A percentile compares a stretch with the other conserved stretches of the same genome.
These are phyloP conservation scores for Plecotus auritus DNA, from an alignment of 2,113 vertebrate genomes.

Conservation along the genomic window DNA sequence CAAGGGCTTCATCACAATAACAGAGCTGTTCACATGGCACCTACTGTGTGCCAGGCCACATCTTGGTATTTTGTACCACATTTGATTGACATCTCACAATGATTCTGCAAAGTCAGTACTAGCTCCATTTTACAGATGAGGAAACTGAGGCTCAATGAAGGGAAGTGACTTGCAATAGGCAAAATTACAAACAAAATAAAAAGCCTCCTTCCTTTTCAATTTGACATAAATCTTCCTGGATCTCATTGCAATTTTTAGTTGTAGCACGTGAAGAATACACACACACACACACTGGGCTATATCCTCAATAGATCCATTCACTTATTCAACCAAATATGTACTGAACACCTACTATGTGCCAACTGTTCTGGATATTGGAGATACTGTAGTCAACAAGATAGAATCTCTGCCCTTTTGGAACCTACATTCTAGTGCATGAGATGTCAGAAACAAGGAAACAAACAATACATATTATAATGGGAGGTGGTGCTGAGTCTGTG, in stretches of 20 bases:
- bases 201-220: not conserved
- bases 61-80: not conserved
- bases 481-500: not conserved
- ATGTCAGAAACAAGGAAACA: not conserved
- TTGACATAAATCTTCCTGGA: not conserved
- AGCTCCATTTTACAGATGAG: constrained; percentile 12
- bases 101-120: not conserved
- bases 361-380: not conserved
- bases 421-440: not conserved
- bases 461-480: no score
- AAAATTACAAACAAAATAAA: not conserved
- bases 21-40: not conserved
- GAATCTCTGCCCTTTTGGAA: not conserved
- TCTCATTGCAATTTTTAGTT: not conserved
- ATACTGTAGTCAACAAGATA: not conserved
- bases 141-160: not conserved
- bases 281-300: not conserved
- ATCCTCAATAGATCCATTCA: not conserved
- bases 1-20: not conserved
- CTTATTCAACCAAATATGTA: not conserved
- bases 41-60: not conserved
- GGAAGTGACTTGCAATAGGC: not conserved
- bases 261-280: not conserved
- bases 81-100: not conserved
- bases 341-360: not conserved